Percentiles rank a stretch among this genome's conserved stretches.
These are phyloP conservation scores for Ctenopoma kingsleyae DNA, from an alignment of 2,797 vertebrate species.

Conservation along the genomic window DNA sequence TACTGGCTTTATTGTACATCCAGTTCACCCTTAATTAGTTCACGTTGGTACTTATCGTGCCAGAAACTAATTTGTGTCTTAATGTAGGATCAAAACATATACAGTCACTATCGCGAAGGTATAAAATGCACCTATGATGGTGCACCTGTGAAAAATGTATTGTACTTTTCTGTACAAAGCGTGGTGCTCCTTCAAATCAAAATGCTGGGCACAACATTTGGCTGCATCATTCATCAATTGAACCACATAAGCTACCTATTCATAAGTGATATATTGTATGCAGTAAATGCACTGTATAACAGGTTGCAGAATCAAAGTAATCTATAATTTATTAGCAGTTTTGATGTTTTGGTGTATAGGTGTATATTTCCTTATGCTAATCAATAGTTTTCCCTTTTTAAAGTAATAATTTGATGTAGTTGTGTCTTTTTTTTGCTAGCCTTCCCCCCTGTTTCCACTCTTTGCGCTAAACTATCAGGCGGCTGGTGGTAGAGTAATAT, in stretches of 20 bases:
- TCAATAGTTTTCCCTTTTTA: neutral
- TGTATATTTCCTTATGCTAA: neutral
- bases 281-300: neutral
- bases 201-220: neutral
- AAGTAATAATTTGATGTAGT: neutral
- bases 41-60: neutral
- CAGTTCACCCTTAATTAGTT: neutral
- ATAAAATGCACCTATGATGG: neutral
- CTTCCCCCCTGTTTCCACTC: neutral
- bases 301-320: neutral
- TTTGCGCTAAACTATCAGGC: neutral
- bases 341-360: neutral
- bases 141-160: neutral
- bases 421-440: neutral
- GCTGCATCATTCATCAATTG: neutral
- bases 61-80: conserved; percentile 8
- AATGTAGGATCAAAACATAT: neutral
- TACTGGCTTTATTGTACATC: neutral
- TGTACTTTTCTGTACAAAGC: neutral
- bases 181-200: neutral
- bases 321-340: too few relatives aligned
- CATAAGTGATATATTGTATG: neutral
- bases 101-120: neutral
- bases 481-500: neutral
- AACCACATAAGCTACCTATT: neutral